Conservation (phyloP, 2,797 vertebrate genomes). For the Petrocephalus sullivani region DNA sequence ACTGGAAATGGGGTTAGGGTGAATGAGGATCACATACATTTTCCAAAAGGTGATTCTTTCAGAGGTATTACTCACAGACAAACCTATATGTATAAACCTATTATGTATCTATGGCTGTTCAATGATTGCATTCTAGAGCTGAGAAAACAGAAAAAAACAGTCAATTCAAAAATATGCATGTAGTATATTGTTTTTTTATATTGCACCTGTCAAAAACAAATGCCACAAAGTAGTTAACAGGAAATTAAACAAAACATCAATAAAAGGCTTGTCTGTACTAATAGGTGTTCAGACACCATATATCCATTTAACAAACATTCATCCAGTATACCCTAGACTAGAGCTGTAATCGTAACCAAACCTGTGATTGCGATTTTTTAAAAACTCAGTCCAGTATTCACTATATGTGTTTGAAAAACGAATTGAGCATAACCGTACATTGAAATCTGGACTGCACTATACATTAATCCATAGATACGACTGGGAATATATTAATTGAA, state of each 20-base stretch:
- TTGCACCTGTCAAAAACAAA: not conserved
- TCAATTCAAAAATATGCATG: not conserved
- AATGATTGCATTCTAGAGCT: not conserved
- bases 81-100: not conserved
- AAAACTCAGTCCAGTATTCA: no score
- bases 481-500: no score
- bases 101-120: not conserved
- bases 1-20: not conserved
- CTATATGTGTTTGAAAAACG: no score
- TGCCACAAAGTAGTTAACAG: not conserved
- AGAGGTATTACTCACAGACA: not conserved
- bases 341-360: no score
- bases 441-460: no score
- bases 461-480: no score
- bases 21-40: slow-evolving; percentile 7
- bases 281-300: not conserved
- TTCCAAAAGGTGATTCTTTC: not conserved
- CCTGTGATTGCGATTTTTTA: no score
- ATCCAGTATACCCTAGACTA: not conserved
- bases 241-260: not conserved
- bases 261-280: not conserved
- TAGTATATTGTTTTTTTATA: not conserved
- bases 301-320: not conserved
- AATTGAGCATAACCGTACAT: no score
- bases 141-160: not conserved